These are phyloP conservation scores for Coleophora flavipennella DNA, from an alignment of 2,888 invertebrate species.

Conservation along the genomic window DNA sequence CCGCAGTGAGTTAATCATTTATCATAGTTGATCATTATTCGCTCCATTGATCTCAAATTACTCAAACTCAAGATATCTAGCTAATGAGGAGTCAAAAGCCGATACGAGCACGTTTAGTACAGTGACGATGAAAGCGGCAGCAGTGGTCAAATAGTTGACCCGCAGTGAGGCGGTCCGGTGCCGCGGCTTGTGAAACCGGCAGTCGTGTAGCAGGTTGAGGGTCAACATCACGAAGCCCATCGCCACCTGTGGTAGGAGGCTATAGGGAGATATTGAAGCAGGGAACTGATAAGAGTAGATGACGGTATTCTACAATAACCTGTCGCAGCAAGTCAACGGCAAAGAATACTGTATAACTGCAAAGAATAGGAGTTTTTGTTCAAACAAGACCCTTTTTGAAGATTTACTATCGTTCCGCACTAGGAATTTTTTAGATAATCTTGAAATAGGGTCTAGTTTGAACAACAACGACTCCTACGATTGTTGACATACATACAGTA, in stretches of 20 bases:
- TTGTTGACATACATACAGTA: too few relatives aligned
- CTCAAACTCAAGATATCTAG: slow-evolving; percentile 59
- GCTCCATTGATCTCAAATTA: slow-evolving; percentile 13
- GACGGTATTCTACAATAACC: too few relatives aligned
- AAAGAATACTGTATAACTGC: too few relatives aligned
- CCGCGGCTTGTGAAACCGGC: slow-evolving; percentile 79
- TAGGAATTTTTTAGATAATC: too few relatives aligned
- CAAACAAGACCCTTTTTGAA: too few relatives aligned
- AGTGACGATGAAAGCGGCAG: slow-evolving; percentile 80
- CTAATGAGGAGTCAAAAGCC: slow-evolving; percentile 82
- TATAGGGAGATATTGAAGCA: background rate
- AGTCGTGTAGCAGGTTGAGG: slow-evolving; percentile 82
- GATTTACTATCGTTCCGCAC: too few relatives aligned
- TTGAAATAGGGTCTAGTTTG: too few relatives aligned
- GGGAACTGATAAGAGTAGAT: too few relatives aligned
- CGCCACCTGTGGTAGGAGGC: slow-evolving; percentile 69
- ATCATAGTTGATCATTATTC: background rate
- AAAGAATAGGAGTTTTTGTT: too few relatives aligned
- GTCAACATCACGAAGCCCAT: slow-evolving; percentile 82
- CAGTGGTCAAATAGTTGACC: slow-evolving; percentile 81
- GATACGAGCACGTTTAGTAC: slow-evolving; percentile 83
- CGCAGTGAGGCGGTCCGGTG: slow-evolving; percentile 78
- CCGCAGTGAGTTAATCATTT: slow-evolving; percentile 75
- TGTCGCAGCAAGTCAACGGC: too few relatives aligned
- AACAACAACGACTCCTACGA: too few relatives aligned